Percentiles rank a stretch among this genome's conserved stretches.
Conservation (phyloP, 2,888 invertebrate species). For the Lasioglossum lativentre region DNA sequence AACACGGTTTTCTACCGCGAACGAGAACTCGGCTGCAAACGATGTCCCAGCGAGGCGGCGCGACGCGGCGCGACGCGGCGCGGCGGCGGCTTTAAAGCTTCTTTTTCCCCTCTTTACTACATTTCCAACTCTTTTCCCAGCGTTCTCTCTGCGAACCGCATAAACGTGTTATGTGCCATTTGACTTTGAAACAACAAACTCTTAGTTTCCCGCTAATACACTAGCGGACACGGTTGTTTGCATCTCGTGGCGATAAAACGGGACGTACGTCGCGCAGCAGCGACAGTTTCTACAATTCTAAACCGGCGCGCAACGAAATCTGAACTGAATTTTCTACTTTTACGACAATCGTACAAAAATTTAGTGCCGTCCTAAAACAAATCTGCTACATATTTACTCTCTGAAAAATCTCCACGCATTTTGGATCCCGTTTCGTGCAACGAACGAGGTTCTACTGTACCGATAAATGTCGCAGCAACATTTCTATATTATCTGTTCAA, state of each 20-base stretch:
- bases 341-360: not conserved
- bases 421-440: too few relatives aligned
- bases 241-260: not conserved
- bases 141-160: not conserved
- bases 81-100: slow-evolving; percentile 1
- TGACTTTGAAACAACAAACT: slow-evolving; percentile 11
- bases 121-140: not conserved
- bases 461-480: too few relatives aligned
- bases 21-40: not conserved
- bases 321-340: not conserved
- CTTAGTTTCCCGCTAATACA: slow-evolving; percentile 7
- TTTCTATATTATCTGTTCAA: too few relatives aligned
- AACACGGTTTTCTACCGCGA: slow-evolving; percentile 3
- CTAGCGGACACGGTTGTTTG: not conserved
- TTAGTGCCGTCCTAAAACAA: not conserved
- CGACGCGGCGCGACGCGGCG: slow-evolving; percentile 5
- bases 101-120: not conserved
- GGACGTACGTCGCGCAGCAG: not conserved
- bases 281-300: not conserved
- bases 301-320: not conserved
- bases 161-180: slow-evolving; percentile 19
- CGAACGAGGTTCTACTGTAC: too few relatives aligned
- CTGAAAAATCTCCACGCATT: too few relatives aligned
- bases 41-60: slow-evolving; percentile 8
- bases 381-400: too few relatives aligned